phyloP scores from a whole-genome alignment of 2,113 vertebrate species.

The Pogonocichla stellata region DNA sequence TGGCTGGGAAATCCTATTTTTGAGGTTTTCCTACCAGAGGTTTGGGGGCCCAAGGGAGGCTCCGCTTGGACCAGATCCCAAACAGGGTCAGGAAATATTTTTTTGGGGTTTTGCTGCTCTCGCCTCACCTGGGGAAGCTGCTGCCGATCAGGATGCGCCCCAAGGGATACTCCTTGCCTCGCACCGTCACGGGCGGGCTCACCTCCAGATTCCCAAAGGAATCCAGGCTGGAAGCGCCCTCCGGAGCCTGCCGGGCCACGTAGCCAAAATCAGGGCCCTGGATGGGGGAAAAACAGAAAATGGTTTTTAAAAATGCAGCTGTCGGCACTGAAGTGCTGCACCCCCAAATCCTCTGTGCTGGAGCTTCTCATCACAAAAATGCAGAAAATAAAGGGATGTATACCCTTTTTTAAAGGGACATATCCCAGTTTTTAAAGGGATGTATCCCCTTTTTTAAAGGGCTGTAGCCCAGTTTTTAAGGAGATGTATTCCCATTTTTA shows the following conservation, averaged over 20 bases:
- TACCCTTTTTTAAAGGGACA: no score
- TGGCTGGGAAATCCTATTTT: no score
- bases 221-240: slow-evolving; percentile 79
- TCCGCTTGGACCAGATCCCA: no score
- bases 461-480: no score
- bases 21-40: no score
- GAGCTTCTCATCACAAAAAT: background rate
- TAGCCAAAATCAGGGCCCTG: slow-evolving; percentile 95
- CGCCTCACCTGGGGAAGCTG: slow-evolving; percentile 90
- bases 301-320: background rate
- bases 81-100: no score
- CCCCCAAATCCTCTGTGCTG: background rate
- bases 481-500: no score
- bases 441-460: no score
- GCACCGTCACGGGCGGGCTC: slow-evolving; percentile 87
- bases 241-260: slow-evolving; percentile 72
- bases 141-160: slow-evolving; percentile 92
- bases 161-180: slow-evolving; percentile 84
- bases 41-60: no score
- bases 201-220: slow-evolving; percentile 96
- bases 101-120: no score
- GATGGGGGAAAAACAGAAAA: rapidly evolving
- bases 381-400: background rate
- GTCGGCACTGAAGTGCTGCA: rapidly evolving
- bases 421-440: no score